Evolutionary conservation across 2,113 vertebrate genomes (phyloP).

Genomic region (Baryphthengus martii): DNA sequence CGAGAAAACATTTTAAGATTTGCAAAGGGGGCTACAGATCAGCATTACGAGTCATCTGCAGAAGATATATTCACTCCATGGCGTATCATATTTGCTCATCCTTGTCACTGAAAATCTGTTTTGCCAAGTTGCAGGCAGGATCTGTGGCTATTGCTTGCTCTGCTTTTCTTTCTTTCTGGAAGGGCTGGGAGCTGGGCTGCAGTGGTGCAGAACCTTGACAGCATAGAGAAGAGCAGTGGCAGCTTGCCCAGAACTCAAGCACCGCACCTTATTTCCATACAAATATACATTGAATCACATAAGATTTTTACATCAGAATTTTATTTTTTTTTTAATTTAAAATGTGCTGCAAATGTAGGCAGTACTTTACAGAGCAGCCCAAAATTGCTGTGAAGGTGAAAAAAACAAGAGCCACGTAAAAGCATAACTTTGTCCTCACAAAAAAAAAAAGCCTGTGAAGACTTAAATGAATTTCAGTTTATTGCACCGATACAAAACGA

Average conservation of each 20-base stretch:
- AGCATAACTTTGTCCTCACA: background rate
- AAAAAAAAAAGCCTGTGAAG: background rate
- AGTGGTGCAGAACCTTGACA: background rate
- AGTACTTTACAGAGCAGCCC: background rate
- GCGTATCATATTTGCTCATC: background rate
- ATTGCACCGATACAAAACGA: background rate
- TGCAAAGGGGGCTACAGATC: background rate
- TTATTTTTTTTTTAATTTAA: background rate
- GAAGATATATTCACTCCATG: background rate
- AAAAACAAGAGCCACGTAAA: background rate
- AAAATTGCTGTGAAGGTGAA: background rate
- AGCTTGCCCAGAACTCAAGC: constrained; percentile 27
- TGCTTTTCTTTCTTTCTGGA: background rate
- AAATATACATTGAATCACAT: background rate
- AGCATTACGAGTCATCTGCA: background rate
- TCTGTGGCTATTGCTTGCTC: background rate
- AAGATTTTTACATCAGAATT: background rate
- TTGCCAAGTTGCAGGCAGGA: background rate
- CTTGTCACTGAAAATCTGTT: background rate
- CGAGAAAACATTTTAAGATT: background rate
- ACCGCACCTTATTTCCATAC: constrained; percentile 22
- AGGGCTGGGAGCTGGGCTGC: background rate
- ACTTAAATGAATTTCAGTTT: background rate
- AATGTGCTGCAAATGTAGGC: background rate
- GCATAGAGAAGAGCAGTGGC: background rate